A percentile compares a stretch with the other conserved stretches of the same genome.
These are phyloP conservation scores for Panurus biarmicus DNA, from an alignment of 2,113 vertebrate genomes.

Conservation along the genomic window DNA sequence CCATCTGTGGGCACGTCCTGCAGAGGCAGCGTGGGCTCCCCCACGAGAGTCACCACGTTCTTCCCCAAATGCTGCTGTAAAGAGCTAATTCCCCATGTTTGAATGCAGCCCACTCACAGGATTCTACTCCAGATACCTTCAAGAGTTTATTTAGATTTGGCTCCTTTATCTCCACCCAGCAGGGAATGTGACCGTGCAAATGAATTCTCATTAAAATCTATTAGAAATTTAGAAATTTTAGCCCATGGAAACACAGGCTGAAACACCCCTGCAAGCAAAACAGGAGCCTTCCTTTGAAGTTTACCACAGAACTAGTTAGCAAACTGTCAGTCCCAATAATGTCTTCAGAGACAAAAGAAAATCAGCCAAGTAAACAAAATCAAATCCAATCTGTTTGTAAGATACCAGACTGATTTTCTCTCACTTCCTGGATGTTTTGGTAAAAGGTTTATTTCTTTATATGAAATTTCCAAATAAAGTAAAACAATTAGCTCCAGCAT, in stretches of 20 bases:
- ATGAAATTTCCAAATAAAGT: neutral
- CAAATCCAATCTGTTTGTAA: neutral
- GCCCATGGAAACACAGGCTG: neutral
- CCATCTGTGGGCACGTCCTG: neutral
- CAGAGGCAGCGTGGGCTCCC: neutral
- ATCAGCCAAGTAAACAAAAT: neutral
- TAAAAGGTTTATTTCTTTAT: neutral
- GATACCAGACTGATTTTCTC: neutral
- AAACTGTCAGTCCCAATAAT: neutral
- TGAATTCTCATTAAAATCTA: neutral
- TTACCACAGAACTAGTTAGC: neutral
- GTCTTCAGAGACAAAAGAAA: neutral
- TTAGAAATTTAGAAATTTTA: neutral
- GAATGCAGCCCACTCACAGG: neutral
- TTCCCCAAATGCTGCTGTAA: neutral
- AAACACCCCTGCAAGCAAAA: neutral
- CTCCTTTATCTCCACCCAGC: neutral
- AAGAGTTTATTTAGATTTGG: neutral
- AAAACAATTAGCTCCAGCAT: neutral
- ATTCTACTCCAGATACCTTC: neutral
- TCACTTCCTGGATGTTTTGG: neutral
- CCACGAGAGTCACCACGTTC: accelerated
- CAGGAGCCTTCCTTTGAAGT: neutral
- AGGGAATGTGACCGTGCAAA: neutral
- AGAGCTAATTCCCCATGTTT: neutral